phyloP scores from a whole-genome alignment of 2,888 invertebrate species.

The Nymphalis c-album region DNA sequence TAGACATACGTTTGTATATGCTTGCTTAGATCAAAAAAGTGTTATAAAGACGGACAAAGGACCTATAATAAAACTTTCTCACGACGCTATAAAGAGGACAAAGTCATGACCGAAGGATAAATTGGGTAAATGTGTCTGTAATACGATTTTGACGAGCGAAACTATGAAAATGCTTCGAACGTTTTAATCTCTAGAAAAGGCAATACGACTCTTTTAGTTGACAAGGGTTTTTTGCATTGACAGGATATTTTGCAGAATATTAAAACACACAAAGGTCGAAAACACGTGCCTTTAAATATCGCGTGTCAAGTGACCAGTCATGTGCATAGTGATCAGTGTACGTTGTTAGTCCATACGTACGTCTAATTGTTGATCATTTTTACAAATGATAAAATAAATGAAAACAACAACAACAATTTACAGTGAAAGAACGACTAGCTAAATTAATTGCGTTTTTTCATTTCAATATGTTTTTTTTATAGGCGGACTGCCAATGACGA shows the following conservation, averaged over 20 bases:
- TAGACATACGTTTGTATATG: constrained; percentile 19
- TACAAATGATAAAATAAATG: too few species aligned
- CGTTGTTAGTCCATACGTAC: neutral
- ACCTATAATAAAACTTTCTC: constrained; percentile 18
- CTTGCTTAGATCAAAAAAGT: constrained; percentile 23
- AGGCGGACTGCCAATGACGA: too few species aligned
- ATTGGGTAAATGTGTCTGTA: constrained; percentile 20
- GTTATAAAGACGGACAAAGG: constrained; percentile 25
- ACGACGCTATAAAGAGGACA: constrained; percentile 23
- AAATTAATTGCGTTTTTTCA: too few species aligned
- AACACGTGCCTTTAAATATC: constrained; percentile 2
- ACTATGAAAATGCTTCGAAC: constrained; percentile 19
- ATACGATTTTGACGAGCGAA: constrained; percentile 10
- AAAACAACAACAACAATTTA: too few species aligned
- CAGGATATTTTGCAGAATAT: neutral
- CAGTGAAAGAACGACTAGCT: too few species aligned
- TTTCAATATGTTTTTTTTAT: too few species aligned
- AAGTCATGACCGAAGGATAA: constrained; percentile 24
- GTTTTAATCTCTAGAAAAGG: constrained; percentile 18
- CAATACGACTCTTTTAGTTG: constrained; percentile 5
- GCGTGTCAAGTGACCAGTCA: neutral
- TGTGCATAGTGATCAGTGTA: neutral
- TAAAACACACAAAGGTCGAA: neutral
- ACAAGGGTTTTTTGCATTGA: constrained; percentile 13
- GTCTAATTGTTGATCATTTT: neutral